Evolutionary conservation across 2,797 vertebrate species (phyloP).

Genomic region (Aphelocoma californica): DNA sequence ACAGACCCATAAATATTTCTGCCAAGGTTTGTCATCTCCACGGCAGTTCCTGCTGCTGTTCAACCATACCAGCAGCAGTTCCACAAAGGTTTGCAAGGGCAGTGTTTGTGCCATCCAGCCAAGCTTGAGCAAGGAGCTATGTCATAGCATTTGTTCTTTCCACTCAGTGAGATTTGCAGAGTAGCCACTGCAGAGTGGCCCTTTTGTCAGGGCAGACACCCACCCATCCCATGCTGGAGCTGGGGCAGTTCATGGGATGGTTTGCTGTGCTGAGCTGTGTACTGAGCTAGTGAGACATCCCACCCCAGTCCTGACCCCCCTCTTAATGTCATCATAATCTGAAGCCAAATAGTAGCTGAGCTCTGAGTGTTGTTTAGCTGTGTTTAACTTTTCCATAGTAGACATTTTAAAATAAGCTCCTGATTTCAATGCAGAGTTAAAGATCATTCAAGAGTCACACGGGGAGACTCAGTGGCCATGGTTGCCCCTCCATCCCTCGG

Average conservation of each 20-base stretch:
- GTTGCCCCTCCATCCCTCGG: rapidly evolving
- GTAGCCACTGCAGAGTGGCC: neutral
- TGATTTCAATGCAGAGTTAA: neutral
- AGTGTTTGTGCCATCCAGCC: neutral
- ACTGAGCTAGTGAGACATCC: neutral
- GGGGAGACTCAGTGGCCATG: neutral
- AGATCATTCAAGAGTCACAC: neutral
- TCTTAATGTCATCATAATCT: neutral
- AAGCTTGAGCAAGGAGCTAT: neutral
- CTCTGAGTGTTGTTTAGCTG: neutral
- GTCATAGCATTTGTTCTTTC: neutral
- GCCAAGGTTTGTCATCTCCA: neutral
- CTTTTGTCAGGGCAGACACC: neutral
- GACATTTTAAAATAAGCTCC: neutral
- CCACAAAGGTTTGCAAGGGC: neutral
- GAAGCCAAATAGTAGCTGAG: neutral
- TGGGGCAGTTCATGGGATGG: neutral
- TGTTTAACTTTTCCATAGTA: neutral
- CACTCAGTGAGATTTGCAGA: neutral
- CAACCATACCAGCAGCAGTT: neutral
- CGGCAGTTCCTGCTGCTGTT: neutral
- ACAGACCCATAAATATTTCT: neutral
- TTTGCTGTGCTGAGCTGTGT: rapidly evolving
- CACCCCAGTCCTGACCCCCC: neutral
- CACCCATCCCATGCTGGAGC: neutral